Percentiles rank a stretch among this genome's conserved stretches.
Evolutionary conservation across 2,113 vertebrate genomes (phyloP).

Genomic region (Aplodontia rufa): DNA sequence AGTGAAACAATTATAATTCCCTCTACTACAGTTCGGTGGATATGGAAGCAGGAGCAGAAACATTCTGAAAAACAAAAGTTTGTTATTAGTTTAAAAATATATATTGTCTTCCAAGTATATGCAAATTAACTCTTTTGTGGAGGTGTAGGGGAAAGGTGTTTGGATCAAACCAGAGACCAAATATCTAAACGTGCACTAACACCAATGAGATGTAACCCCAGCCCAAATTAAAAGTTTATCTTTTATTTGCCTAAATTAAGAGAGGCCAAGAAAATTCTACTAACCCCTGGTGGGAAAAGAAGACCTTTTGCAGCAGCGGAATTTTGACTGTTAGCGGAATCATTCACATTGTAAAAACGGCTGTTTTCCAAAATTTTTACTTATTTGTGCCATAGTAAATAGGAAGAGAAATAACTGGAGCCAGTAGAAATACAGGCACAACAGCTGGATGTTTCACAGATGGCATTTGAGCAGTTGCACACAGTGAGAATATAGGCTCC

Average conservation of each 20-base stretch:
- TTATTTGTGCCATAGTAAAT: constrained; percentile 53
- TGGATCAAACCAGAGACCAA: neutral
- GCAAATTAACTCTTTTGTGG: neutral
- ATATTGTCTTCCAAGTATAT: neutral
- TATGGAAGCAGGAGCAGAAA: neutral
- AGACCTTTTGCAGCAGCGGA: neutral
- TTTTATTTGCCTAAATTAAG: neutral
- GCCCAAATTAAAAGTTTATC: neutral
- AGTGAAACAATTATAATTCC: neutral
- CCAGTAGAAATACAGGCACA: constrained; percentile 35
- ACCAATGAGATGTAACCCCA: neutral
- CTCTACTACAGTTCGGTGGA: neutral
- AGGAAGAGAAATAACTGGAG: constrained; percentile 47
- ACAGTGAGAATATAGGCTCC: neutral
- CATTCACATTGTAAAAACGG: constrained; percentile 7
- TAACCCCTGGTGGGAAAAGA: neutral
- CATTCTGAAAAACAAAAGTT: neutral
- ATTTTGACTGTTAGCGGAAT: constrained; percentile 30
- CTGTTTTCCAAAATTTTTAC: constrained; percentile 28
- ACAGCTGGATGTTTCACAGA: neutral
- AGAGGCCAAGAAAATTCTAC: neutral
- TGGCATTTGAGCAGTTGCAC: neutral
- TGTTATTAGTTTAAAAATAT: neutral
- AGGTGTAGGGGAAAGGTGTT: too few relatives aligned
- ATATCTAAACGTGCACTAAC: neutral